Conservation (phyloP, 2,113 vertebrate species). For the Tretioscincus oriximinensis region DNA sequence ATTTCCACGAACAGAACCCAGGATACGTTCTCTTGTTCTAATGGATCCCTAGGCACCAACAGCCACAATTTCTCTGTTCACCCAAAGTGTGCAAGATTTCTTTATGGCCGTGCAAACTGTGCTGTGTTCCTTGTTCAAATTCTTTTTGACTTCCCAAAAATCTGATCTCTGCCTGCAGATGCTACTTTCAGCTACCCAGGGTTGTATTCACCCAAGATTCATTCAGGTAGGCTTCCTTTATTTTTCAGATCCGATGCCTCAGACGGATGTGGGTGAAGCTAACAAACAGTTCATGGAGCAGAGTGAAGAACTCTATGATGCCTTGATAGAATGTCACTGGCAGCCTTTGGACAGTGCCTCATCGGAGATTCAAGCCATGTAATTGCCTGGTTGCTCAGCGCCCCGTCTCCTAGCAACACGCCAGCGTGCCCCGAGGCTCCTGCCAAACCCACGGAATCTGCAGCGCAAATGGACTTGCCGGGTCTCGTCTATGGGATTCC, state of each 20-base stretch:
- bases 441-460: neutral
- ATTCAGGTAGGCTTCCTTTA: conserved; percentile 3
- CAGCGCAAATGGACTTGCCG: conserved; percentile 26
- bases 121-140: no score
- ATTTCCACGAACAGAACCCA: no score
- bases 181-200: rapidly evolving
- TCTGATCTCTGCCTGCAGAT: neutral
- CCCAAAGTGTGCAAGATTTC: no score
- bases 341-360: conserved; percentile 81
- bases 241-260: conserved; percentile 79
- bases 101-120: no score
- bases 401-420: neutral
- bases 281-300: conserved; percentile 90
- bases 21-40: no score
- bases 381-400: conserved; percentile 48
- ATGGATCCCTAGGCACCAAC: no score
- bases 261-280: conserved; percentile 83
- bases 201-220: neutral
- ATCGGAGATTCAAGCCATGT: conserved; percentile 73
- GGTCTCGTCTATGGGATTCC: conserved; percentile 17
- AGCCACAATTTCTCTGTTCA: neutral
- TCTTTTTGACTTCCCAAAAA: no score
- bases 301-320: conserved; percentile 91
- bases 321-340: conserved; percentile 89
- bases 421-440: conserved; percentile 4